Evolutionary conservation across 2,113 vertebrate species (phyloP).

Genomic region (Numenius arquata): DNA sequence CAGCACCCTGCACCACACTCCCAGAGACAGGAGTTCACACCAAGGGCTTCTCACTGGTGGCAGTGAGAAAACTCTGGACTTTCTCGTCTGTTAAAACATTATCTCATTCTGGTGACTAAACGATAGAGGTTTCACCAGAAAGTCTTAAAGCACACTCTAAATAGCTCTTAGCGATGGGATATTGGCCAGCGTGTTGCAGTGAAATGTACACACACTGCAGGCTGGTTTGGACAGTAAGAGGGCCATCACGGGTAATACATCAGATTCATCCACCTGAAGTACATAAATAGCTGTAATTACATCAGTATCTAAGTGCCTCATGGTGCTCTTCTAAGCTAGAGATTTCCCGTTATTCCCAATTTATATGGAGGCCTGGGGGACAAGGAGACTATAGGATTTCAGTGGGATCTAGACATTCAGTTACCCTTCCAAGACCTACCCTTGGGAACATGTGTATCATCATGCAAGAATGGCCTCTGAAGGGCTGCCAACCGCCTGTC

Average conservation of each 20-base stretch:
- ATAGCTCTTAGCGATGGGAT: background rate
- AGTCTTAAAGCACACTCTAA: background rate
- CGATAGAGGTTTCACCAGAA: background rate
- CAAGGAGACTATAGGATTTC: constrained; percentile 59
- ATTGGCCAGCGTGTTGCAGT: background rate
- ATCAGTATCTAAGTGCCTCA: background rate
- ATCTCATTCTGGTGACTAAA: background rate
- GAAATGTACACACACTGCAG: background rate
- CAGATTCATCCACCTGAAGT: background rate
- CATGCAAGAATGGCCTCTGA: constrained; percentile 49
- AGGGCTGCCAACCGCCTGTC: constrained; percentile 34
- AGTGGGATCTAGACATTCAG: constrained; percentile 7
- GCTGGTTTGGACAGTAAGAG: background rate
- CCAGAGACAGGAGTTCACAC: background rate
- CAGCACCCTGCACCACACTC: background rate
- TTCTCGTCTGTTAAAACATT: background rate
- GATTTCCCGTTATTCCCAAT: constrained; percentile 49
- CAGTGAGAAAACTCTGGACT: background rate
- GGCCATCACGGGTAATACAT: background rate
- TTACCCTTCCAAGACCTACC: constrained; percentile 18
- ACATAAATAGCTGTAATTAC: constrained; percentile 24
- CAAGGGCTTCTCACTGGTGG: background rate
- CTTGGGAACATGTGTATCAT: constrained; percentile 9
- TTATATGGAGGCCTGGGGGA: background rate
- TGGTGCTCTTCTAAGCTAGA: constrained; percentile 14